Evolutionary conservation across 2,797 vertebrate genomes (phyloP), one percentile per base, ranked within the genome.

Genomic region (Sphenodon punctatus): DNA sequence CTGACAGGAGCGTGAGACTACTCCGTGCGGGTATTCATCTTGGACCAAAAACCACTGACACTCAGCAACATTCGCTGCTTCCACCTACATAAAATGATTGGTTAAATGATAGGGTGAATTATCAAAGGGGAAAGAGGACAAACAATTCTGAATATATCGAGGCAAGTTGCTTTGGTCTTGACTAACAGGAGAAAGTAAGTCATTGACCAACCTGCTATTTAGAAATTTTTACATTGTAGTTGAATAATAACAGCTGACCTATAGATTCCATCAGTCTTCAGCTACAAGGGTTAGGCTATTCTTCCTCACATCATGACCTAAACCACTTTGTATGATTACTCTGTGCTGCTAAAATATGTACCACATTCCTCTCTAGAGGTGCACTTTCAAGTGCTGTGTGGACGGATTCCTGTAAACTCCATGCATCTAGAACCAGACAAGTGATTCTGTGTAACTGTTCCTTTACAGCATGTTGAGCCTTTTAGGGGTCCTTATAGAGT

Each of bases 1-100:
- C 92, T 96, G 97, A 97, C 97, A 97, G 97, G 96, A 94, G 87
- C 94, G 90, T 93, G 96, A 96, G 96, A 97, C 94, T 94, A 93
- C 94, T 95, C 95, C 95, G 95, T 96, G 95, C 95, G 95, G 94
- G 96, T 97, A 95, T 96, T 96, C 95, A 89, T 97, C 94, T 95
- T 97, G 94, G 95, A 93, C 94, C 88, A 87, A 95, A 93, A 95
- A 93, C 93, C 75, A 25, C 14, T 75, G 88, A 88, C 92, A 85
- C 95, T 96, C 89, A 91, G 89, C 93, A 94, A 82, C 94, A 95
- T 96, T 94, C 93, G 95, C 96, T 90, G 89, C 87, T 90, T 93
- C 91, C 89, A 90, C 88, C 90, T 84, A 80, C 92, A 81, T 91
- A 92, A 92, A 89, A 88, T 84, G 91, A 90, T 55, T 78, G 85